Evolutionary conservation across 2,888 invertebrate species (phyloP).

Genomic region (Gastrophysa polygoni): DNA sequence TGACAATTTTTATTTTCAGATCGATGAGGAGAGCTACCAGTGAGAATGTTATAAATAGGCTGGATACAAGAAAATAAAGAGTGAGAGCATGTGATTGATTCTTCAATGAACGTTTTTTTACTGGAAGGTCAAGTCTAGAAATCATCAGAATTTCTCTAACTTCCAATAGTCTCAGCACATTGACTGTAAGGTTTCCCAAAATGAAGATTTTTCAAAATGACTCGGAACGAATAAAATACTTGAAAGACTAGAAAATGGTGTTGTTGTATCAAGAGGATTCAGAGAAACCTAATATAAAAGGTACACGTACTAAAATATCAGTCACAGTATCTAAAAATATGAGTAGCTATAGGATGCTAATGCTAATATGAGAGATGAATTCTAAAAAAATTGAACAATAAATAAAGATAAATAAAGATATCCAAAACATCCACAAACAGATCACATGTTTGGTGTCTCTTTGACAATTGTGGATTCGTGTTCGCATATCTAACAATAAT

Average conservation of each 20-base stretch:
- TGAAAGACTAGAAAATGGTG: neutral
- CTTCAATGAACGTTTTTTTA: neutral
- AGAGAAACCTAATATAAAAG: neutral
- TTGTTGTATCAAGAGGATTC: neutral
- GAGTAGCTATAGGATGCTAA: neutral
- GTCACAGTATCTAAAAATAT: neutral
- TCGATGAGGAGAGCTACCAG: conserved; percentile 36
- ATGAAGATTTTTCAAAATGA: no score
- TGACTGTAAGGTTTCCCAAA: no score
- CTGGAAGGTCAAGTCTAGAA: no score
- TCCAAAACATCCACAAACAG: no score
- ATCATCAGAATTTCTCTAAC: no score
- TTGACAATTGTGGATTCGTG: no score
- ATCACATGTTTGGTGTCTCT: no score
- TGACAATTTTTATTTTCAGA: conserved; percentile 33
- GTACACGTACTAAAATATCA: neutral
- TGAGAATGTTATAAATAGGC: conserved; percentile 15
- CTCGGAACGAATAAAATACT: neutral
- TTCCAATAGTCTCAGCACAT: no score
- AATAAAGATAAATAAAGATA: no score
- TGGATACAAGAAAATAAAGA: neutral
- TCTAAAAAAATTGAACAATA: neutral
- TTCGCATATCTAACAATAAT: no score
- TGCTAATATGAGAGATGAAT: neutral
- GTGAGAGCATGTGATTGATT: neutral